A percentile compares a stretch with the other conserved stretches of the same genome.
Evolutionary conservation across 2,797 vertebrate genomes (phyloP).

Genomic region (Premnoplex brunnescens): DNA sequence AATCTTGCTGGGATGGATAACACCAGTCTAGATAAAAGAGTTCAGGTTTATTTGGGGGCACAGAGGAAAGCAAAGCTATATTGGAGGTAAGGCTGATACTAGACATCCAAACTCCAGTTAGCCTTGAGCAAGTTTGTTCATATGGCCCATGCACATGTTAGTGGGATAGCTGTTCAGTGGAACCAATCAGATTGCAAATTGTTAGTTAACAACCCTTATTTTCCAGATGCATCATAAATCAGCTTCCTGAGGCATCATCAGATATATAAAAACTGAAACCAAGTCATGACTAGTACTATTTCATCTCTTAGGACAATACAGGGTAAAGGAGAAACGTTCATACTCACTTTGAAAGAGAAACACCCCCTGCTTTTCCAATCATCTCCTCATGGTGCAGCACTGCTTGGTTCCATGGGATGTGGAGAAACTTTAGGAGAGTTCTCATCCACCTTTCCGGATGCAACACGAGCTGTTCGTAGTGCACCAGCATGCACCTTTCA

Average conservation of each 20-base stretch:
- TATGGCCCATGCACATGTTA: neutral
- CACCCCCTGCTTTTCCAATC: slow-evolving; percentile 96
- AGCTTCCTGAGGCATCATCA: neutral
- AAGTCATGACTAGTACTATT: neutral
- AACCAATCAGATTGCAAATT: neutral
- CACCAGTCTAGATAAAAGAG: neutral
- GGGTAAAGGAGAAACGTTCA: neutral
- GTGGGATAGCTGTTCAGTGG: rapidly evolving
- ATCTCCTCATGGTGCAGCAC: slow-evolving; percentile 97
- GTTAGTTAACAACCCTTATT: neutral
- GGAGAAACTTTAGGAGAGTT: slow-evolving; percentile 91
- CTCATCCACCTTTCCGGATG: slow-evolving; percentile 97
- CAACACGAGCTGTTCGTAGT: slow-evolving; percentile 93
- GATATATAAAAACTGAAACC: neutral
- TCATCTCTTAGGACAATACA: neutral
- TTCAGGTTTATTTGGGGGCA: neutral
- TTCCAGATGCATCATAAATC: neutral
- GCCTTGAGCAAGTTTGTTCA: neutral
- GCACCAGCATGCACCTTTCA: slow-evolving; percentile 89
- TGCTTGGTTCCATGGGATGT: slow-evolving; percentile 91
- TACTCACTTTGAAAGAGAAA: slow-evolving; percentile 97
- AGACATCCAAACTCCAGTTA: neutral
- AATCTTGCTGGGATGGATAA: neutral
- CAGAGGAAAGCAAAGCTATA: neutral
- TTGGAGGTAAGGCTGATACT: neutral